Conservation (phyloP, 2,113 vertebrate genomes). For the Caranx ignobilis region DNA sequence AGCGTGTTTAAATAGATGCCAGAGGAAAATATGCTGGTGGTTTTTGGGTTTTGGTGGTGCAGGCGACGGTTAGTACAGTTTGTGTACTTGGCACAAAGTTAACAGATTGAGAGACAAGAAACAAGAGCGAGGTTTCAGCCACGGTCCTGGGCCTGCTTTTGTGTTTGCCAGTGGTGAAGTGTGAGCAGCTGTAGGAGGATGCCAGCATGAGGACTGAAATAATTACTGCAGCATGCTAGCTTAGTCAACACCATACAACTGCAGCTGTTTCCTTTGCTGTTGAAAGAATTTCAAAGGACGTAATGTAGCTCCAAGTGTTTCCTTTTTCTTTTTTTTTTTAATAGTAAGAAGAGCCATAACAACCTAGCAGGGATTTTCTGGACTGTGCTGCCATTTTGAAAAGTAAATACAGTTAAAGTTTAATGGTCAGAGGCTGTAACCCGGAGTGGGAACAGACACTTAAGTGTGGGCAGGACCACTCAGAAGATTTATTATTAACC, state of each 20-base stretch:
- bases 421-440: conserved; percentile 52
- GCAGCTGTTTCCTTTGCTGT: conserved; percentile 74
- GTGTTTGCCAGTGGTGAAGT: conserved; percentile 68
- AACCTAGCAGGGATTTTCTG: conserved; percentile 9
- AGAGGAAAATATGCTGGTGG: conserved; percentile 57
- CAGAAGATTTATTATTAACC: conserved; percentile 63
- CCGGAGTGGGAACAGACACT: conserved; percentile 50
- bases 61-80: conserved; percentile 58
- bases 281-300: conserved; percentile 63
- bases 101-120: conserved; percentile 56
- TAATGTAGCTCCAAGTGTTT: conserved; percentile 28
- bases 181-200: conserved; percentile 78
- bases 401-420: conserved; percentile 70
- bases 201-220: conserved; percentile 70
- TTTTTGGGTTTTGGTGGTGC: conserved; percentile 59
- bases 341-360: conserved; percentile 5
- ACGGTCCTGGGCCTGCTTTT: conserved; percentile 26
- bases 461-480: conserved; percentile 56
- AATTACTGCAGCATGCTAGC: conserved; percentile 70
- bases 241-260: conserved; percentile 43
- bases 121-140: conserved; percentile 45
- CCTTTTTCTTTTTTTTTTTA: conserved; percentile 4
- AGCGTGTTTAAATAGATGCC: conserved; percentile 48
- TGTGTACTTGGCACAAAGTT: conserved; percentile 64
- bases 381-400: conserved; percentile 53